A percentile compares a stretch with the other conserved stretches of the same genome.
phyloP scores from a whole-genome alignment of 2,797 vertebrate species.

The Lagorchestes hirsutus region DNA sequence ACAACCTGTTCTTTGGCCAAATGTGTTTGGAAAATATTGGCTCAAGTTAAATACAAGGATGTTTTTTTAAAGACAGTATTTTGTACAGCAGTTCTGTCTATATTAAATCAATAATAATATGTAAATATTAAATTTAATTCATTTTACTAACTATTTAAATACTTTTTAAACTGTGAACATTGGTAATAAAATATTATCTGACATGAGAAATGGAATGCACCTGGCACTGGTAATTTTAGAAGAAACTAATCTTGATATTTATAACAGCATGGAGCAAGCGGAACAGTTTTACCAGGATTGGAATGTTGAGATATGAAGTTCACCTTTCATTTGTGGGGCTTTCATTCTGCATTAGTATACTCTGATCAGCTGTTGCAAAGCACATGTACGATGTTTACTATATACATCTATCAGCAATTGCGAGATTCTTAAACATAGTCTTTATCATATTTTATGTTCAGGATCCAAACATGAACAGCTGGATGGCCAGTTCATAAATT shows the following conservation, averaged over 20 bases:
- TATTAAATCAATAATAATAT: slow-evolving; percentile 57
- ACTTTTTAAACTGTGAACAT: slow-evolving; percentile 76
- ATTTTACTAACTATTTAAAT: slow-evolving; percentile 49
- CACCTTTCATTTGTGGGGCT: slow-evolving; percentile 81
- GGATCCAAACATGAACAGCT: slow-evolving; percentile 76
- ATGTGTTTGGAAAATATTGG: not conserved
- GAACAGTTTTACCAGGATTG: slow-evolving; percentile 81
- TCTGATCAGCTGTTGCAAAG: slow-evolving; percentile 78
- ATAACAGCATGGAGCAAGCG: slow-evolving; percentile 80
- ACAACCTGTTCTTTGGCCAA: not conserved
- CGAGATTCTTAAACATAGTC: slow-evolving; percentile 59
- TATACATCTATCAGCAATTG: slow-evolving; percentile 18
- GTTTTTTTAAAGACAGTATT: not conserved
- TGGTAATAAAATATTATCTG: slow-evolving; percentile 83
- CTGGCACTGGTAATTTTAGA: slow-evolving; percentile 85
- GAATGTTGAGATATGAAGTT: slow-evolving; percentile 81
- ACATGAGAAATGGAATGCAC: slow-evolving; percentile 83
- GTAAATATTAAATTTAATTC: slow-evolving; percentile 73
- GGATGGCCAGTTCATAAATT: slow-evolving; percentile 74
- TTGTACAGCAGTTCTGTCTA: slow-evolving; percentile 28
- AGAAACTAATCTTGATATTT: slow-evolving; percentile 86
- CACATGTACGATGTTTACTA: slow-evolving; percentile 66
- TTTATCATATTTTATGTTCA: slow-evolving; percentile 74
- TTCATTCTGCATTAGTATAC: slow-evolving; percentile 69
- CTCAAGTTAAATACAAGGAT: not conserved